Percentiles rank a stretch among this genome's conserved stretches.
Evolutionary conservation across 2,113 vertebrate species (phyloP).

Genomic region (Sinosuthora webbiana): DNA sequence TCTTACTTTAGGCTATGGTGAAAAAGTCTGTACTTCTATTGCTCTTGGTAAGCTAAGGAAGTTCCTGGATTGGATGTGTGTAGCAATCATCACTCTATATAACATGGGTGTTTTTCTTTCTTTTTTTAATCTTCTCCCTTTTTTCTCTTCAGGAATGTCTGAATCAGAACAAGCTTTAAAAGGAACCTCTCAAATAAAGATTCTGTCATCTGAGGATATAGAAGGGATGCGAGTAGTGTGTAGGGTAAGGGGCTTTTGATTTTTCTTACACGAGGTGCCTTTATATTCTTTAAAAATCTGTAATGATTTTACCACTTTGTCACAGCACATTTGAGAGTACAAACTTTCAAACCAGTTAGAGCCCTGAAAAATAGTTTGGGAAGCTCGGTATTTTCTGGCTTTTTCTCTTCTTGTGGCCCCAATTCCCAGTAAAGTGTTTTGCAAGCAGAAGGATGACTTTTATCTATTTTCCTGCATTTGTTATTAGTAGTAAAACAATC

Average conservation of each 20-base stretch:
- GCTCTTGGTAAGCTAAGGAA: background rate
- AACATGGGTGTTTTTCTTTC: fast-evolving
- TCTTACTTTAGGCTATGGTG: background rate
- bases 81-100: background rate
- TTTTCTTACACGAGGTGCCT: background rate
- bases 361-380: background rate
- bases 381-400: background rate
- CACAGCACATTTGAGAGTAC: background rate
- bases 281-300: background rate
- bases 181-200: conserved; percentile 98
- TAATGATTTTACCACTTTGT: background rate
- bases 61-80: background rate
- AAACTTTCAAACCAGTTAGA: background rate
- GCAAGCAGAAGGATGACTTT: background rate
- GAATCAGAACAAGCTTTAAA: conserved; percentile 96
- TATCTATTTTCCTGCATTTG: background rate
- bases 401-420: background rate
- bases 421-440: background rate
- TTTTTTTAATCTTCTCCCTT: background rate
- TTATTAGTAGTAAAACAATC: background rate
- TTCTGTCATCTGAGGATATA: conserved; percentile 90
- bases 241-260: conserved; percentile 75
- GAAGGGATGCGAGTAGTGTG: conserved; percentile 94
- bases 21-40: background rate
- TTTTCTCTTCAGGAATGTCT: conserved; percentile 86